A percentile compares a stretch with the other conserved stretches of the same genome.
phyloP scores from a whole-genome alignment of 2,113 vertebrate species.

The Anguilla rostrata region DNA sequence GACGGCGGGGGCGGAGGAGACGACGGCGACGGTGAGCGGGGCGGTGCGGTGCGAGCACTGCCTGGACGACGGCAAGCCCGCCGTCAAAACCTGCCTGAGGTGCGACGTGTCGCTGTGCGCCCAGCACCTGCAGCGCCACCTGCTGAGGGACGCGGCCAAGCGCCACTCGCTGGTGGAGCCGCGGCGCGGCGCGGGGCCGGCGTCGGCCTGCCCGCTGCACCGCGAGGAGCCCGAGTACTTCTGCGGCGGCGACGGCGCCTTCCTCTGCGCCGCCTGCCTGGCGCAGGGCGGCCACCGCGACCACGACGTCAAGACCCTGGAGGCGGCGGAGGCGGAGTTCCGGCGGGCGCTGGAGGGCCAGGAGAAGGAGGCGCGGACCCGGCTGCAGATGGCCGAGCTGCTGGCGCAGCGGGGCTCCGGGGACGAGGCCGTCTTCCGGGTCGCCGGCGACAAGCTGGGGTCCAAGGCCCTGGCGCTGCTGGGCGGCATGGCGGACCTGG shows the following conservation, averaged over 20 bases:
- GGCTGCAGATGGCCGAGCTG: slow-evolving; percentile 53
- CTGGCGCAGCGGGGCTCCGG: slow-evolving; percentile 52
- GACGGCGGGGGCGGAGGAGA: neutral
- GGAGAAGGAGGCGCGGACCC: slow-evolving; percentile 52
- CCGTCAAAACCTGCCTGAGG: slow-evolving; percentile 64
- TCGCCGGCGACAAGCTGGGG: slow-evolving; percentile 51
- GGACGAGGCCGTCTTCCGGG: slow-evolving; percentile 49
- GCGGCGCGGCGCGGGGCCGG: fast-evolving
- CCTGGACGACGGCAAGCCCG: slow-evolving; percentile 43
- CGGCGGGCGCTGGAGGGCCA: slow-evolving; percentile 49
- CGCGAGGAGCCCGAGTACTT: slow-evolving; percentile 61
- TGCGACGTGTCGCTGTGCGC: slow-evolving; percentile 70
- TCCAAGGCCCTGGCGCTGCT: slow-evolving; percentile 53
- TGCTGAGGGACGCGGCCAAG: slow-evolving; percentile 50
- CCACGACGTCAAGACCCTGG: slow-evolving; percentile 64
- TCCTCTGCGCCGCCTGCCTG: slow-evolving; percentile 60
- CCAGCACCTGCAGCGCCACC: slow-evolving; percentile 66
- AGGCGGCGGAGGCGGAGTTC: slow-evolving; percentile 62
- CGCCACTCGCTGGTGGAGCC: slow-evolving; percentile 57
- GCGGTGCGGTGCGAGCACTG: slow-evolving; percentile 69
- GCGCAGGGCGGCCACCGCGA: slow-evolving; percentile 51
- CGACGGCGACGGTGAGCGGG: too few relatives aligned
- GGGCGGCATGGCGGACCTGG: slow-evolving; percentile 53
- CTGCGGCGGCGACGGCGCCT: slow-evolving; percentile 54
- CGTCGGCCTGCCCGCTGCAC: slow-evolving; percentile 57